These are phyloP conservation scores for Collichthys lucidus DNA, from an alignment of 2,113 vertebrate genomes.

Conservation along the genomic window DNA sequence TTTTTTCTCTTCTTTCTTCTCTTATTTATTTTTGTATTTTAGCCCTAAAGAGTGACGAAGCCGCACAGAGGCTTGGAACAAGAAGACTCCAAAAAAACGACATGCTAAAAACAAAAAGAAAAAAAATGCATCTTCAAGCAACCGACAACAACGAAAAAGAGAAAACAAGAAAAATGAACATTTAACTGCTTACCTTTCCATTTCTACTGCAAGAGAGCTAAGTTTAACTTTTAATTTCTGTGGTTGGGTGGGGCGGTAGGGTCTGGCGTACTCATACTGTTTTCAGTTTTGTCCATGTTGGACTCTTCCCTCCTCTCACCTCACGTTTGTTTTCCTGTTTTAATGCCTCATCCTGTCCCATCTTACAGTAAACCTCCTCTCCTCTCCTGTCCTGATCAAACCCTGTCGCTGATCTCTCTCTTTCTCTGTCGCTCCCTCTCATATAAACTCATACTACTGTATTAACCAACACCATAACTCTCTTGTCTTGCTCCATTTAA, in stretches of 20 bases:
- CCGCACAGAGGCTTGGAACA: constrained; percentile 66
- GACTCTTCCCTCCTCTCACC: constrained; percentile 55
- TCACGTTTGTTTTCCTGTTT: constrained; percentile 21
- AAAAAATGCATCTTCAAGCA: constrained; percentile 75
- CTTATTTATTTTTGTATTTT: no score
- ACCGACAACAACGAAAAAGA: constrained; percentile 61
- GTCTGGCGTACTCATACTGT: constrained; percentile 42
- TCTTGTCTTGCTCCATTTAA: constrained; percentile 66
- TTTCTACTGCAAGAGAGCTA: constrained; percentile 76
- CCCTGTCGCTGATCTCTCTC: constrained; percentile 24
- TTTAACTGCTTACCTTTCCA: constrained; percentile 80
- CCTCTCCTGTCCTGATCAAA: not conserved
- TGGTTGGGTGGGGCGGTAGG: constrained; percentile 45
- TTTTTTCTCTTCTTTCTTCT: not conserved
- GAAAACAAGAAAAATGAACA: constrained; percentile 72
- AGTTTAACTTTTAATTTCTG: constrained; percentile 60
- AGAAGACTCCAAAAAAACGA: constrained; percentile 74
- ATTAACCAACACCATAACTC: constrained; percentile 76
- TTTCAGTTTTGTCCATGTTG: constrained; percentile 55
- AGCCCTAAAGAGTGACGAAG: constrained; percentile 65
- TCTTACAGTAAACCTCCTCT: not conserved
- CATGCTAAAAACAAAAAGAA: constrained; percentile 62
- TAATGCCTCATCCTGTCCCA: constrained; percentile 10
- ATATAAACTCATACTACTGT: constrained; percentile 74
- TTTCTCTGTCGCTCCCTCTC: constrained; percentile 36